These are phyloP conservation scores for Camptogramma bilineatum DNA, from an alignment of 2,888 invertebrate species.

Conservation along the genomic window DNA sequence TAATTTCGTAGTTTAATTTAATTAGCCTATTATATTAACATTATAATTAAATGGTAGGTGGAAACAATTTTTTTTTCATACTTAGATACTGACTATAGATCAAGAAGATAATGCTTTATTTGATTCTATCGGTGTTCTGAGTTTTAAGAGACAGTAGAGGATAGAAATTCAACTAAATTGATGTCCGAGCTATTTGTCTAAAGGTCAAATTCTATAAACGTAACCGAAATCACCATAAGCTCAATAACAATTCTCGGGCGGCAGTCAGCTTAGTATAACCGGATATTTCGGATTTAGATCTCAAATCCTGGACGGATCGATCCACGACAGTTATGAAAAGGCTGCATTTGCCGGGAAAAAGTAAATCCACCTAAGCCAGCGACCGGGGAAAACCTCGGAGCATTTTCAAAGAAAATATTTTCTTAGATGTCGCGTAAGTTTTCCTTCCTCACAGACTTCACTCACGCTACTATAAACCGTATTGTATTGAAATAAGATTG, in stretches of 20 bases:
- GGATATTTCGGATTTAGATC: constrained; percentile 68
- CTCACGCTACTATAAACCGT: constrained; percentile 40
- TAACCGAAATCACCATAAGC: neutral
- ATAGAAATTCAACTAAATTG: no score
- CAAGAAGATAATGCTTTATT: neutral
- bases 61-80: neutral
- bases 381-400: constrained; percentile 69
- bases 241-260: constrained; percentile 24
- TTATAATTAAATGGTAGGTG: no score
- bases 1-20: neutral
- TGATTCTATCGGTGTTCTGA: no score
- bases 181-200: neutral
- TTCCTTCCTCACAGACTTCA: constrained; percentile 51
- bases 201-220: neutral
- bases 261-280: constrained; percentile 41
- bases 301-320: constrained; percentile 71
- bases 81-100: no score
- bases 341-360: constrained; percentile 64
- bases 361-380: constrained; percentile 71
- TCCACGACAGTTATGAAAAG: constrained; percentile 81
- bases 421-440: constrained; percentile 71
- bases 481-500: constrained; percentile 46
- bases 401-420: constrained; percentile 76
- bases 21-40: no score
- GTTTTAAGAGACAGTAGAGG: no score